Conservation (phyloP, 1,140 invertebrate genomes). For the Bombus pascuorum region DNA sequence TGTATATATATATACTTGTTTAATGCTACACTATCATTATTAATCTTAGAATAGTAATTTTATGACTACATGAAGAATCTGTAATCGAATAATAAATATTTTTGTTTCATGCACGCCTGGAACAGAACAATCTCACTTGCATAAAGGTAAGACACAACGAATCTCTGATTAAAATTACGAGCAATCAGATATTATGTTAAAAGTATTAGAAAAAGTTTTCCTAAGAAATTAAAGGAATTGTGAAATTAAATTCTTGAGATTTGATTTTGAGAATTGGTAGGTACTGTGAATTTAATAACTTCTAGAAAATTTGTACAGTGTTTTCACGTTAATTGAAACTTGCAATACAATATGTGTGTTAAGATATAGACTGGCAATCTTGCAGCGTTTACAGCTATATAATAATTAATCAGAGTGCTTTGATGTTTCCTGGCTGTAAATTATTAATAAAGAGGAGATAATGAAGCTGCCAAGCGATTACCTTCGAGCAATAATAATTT, state of each 20-base stretch:
- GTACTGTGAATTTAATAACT: not conserved
- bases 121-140: constrained; percentile 87
- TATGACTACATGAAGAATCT: not conserved
- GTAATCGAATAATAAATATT: not conserved
- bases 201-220: not conserved
- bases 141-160: constrained; percentile 85
- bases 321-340: not conserved
- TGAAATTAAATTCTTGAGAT: not conserved
- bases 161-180: not conserved
- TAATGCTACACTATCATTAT: not conserved
- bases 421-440: not conserved
- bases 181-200: not conserved
- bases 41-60: not conserved
- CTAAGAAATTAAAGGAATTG: not conserved
- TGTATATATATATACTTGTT: too few relatives aligned
- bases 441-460: not conserved
- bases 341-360: not conserved
- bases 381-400: not conserved
- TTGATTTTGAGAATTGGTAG: not conserved
- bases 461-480: not conserved
- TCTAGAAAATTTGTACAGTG: not conserved
- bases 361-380: not conserved
- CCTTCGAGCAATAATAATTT: not conserved
- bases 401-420: constrained; percentile 19
- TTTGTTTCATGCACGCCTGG: constrained; percentile 68